Base-by-base conservation (phyloP, 2,113 vertebrate genomes). In the Sebastes fasciatus region DNA sequence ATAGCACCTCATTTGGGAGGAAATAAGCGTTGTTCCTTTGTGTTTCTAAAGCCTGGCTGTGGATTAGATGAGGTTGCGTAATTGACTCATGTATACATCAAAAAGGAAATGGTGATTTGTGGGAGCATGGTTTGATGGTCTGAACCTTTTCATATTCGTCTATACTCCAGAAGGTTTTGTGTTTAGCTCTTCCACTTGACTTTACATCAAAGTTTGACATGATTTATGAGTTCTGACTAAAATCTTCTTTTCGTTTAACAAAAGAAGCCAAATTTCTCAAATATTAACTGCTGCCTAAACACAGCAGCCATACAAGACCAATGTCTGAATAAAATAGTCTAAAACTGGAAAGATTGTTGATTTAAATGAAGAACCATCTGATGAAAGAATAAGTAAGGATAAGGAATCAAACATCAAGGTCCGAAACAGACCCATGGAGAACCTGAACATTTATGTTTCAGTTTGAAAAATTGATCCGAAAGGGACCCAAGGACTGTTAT, bases 61-160 rank as follows among this genome's bases (percentile, higher is more conserved):
- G 49, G 77, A 67, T 84, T 55, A 45, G 67, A 86, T 12, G 10
- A 69, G 43, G 40, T 23, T 12, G 45, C 74, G 62, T 76, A 69
- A 69, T 52, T 40, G 52, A 76, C 52, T 64, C 11, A 3, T 19
- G 43, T 58, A 13, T 12, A 5, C 16, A 78, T 69, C 68, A 82
- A 76, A 49, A 43, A 64, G 69, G 52, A 78, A 69, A 65, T 8
- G 7, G 23, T 49, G 58, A 12, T 52, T 45, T 21, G 45, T 9
- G 4, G 34, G 46, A 60, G 55, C 13, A 45, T n/a, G 1, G 42
- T 77, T 65, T 72, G n/a, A 77, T 19, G 34, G 10, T 63, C 26
- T 57, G 40, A 40, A 43, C 19, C 26, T n/a, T 43, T 51, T 66
- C 0, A 60, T 58, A 60, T 54, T 45, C 21, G 12, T 19, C 17